Conservation (phyloP, 2,113 vertebrate species). For the Sturnus vulgaris region DNA sequence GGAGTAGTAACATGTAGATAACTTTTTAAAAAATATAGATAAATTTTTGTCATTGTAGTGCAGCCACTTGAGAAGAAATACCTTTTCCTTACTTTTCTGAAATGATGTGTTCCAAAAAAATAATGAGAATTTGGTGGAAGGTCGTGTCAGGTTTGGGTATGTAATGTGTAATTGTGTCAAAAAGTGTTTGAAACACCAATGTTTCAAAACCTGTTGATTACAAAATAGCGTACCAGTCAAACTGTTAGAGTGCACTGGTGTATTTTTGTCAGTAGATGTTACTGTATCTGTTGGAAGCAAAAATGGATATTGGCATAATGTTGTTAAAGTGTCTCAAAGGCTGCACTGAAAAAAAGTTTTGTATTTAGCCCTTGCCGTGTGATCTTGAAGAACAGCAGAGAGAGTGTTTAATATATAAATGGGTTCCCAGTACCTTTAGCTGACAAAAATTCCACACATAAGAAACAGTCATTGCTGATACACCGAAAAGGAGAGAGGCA, state of each 20-base stretch:
- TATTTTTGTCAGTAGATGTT: background rate
- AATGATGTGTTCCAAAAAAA: background rate
- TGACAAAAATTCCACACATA: background rate
- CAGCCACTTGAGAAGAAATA: background rate
- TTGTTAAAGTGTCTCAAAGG: background rate
- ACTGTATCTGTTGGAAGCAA: background rate
- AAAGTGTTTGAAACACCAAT: background rate
- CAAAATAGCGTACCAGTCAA: background rate
- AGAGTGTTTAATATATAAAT: background rate
- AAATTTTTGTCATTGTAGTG: background rate
- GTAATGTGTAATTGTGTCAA: background rate
- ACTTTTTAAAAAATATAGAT: background rate
- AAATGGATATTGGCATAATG: background rate
- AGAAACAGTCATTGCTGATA: background rate
- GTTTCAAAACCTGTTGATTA: background rate
- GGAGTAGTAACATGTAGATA: background rate
- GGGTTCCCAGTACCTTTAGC: background rate
- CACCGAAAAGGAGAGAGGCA: background rate
- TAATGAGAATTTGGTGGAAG: background rate
- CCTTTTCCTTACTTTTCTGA: background rate
- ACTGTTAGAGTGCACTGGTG: background rate
- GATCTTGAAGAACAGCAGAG: background rate
- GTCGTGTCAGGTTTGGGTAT: background rate
- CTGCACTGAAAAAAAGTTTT: background rate
- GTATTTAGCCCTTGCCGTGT: accelerated